phyloP scores from a whole-genome alignment of 2,113 vertebrate genomes.

The Oostethus manadensis region DNA sequence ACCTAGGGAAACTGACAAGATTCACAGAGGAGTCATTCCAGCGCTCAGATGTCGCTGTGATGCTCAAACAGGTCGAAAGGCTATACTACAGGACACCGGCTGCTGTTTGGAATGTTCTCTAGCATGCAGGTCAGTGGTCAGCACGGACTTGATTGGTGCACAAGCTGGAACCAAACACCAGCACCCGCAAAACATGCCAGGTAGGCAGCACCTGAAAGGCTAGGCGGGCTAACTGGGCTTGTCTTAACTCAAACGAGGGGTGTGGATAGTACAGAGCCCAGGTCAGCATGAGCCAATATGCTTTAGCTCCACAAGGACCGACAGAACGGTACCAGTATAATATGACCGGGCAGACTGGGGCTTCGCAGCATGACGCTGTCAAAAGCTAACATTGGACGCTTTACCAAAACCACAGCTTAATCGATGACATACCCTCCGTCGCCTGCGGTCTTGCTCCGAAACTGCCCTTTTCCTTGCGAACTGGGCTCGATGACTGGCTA shows the following conservation, averaged over 20 bases:
- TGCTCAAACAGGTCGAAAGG: no score
- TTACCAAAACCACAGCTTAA: neutral
- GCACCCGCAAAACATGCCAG: neutral
- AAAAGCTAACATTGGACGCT: constrained; percentile 5
- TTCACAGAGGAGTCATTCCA: neutral
- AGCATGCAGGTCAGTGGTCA: no score
- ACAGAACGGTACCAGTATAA: neutral
- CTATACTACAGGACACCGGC: no score
- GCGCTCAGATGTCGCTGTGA: neutral
- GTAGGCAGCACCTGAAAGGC: neutral
- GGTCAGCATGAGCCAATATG: neutral
- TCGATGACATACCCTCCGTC: constrained; percentile 34
- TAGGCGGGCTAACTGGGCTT: constrained; percentile 13
- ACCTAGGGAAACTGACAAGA: constrained; percentile 31
- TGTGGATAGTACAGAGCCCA: neutral
- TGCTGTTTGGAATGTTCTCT: no score
- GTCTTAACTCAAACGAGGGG: neutral
- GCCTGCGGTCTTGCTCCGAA: no score
- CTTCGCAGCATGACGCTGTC: constrained; percentile 10
- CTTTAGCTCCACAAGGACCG: neutral
- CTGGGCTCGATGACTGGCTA: no score
- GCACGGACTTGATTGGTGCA: no score
- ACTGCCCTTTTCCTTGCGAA: no score
- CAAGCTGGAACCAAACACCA: no score
- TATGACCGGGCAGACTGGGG: constrained; percentile 28